These are phyloP conservation scores for Tortricodes alternella DNA, from an alignment of 2,888 invertebrate species.

Conservation along the genomic window DNA sequence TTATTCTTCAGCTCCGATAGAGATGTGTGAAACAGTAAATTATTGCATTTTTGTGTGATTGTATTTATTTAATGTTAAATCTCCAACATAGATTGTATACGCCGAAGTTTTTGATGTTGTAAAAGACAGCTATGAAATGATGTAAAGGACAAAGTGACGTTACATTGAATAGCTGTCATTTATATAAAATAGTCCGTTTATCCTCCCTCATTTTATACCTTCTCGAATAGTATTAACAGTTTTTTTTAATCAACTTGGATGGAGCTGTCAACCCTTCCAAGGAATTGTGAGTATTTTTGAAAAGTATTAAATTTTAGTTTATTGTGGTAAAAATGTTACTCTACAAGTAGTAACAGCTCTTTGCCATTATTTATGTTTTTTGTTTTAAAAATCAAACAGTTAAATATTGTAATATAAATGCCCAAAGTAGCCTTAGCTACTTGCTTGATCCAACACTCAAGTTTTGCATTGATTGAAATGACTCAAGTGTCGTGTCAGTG, in stretches of 20 bases:
- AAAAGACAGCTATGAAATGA: background rate
- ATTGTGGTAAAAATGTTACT: constrained; percentile 16
- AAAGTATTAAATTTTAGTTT: background rate
- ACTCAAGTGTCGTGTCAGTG: background rate
- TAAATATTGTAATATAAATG: too few relatives aligned
- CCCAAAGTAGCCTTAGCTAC: too few relatives aligned
- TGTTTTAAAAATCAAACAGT: background rate
- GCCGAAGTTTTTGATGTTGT: too few relatives aligned
- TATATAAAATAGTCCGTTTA: background rate
- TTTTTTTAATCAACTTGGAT: background rate
- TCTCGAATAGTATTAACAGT: background rate
- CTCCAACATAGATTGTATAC: background rate
- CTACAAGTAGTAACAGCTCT: constrained; percentile 1
- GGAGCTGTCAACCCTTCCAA: too few relatives aligned
- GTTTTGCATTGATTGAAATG: background rate
- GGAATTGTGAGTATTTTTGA: background rate
- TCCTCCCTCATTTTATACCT: background rate
- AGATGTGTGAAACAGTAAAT: constrained; percentile 3
- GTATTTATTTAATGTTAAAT: constrained; percentile 11
- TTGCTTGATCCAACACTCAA: background rate
- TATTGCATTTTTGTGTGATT: constrained; percentile 25
- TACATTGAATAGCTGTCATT: too few relatives aligned
- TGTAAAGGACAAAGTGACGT: background rate
- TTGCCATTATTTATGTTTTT: constrained; percentile 5
- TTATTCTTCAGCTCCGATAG: background rate